Evolutionary conservation across 1,140 invertebrate species (phyloP).

Genomic region (Camponotus vicinus): DNA sequence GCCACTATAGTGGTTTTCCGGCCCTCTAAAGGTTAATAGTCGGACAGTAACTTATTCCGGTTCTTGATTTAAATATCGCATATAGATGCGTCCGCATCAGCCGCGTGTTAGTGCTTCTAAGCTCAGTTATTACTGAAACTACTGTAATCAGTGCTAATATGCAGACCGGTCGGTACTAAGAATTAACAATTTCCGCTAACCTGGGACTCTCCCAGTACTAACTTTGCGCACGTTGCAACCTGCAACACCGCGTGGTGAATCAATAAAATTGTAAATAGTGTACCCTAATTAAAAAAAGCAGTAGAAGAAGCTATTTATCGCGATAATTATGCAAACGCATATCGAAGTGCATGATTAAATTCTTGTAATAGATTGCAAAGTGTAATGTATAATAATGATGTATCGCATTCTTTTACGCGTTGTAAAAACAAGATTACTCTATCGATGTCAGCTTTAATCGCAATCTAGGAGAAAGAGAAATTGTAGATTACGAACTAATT

Average conservation of each 20-base stretch:
- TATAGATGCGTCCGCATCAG: not conserved
- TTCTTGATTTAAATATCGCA: conserved; percentile 37
- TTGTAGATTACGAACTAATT: not conserved
- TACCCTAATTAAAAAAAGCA: not conserved
- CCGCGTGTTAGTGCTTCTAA: conserved; percentile 1
- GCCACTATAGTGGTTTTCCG: too few relatives aligned
- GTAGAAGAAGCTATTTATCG: conserved; percentile 29
- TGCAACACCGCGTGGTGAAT: conserved; percentile 1
- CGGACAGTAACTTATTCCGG: conserved; percentile 60
- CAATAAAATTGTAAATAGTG: conserved; percentile 40
- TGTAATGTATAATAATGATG: conserved; percentile 29
- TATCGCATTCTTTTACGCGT: conserved; percentile 22
- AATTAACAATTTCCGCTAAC: conserved; percentile 54
- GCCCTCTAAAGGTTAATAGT: too few relatives aligned
- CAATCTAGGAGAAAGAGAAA: not conserved
- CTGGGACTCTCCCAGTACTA: conserved; percentile 21
- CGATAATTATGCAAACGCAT: conserved; percentile 33
- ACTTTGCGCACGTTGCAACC: conserved; percentile 27
- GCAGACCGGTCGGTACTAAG: conserved; percentile 32
- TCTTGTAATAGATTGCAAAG: conserved; percentile 24
- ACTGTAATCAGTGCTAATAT: conserved; percentile 46
- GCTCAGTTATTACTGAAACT: conserved; percentile 55
- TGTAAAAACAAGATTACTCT: conserved; percentile 35
- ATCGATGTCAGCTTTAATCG: conserved; percentile 22
- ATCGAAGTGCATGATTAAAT: conserved; percentile 41